phyloP scores from a whole-genome alignment of 2,888 invertebrate genomes.

The Sycophila texana region DNA sequence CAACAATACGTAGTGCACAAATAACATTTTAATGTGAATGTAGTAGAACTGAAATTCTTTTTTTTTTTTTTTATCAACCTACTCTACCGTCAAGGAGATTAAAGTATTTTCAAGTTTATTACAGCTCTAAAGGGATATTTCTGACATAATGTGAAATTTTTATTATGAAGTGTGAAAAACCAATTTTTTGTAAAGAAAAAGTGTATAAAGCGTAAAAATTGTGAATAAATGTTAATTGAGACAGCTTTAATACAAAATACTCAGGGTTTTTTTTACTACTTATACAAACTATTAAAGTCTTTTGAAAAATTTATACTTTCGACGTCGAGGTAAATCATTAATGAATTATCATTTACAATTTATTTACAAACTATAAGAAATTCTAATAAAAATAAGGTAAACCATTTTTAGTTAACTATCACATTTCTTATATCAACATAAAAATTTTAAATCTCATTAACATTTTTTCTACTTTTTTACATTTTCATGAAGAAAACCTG shows the following conservation, averaged over 20 bases:
- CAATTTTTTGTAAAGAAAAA: slow-evolving; percentile 52
- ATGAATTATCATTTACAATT: too few species aligned
- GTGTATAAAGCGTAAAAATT: slow-evolving; percentile 55
- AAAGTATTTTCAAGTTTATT: slow-evolving; percentile 35
- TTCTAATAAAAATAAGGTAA: too few species aligned
- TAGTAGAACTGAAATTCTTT: too few species aligned
- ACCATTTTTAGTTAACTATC: not conserved
- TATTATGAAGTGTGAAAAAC: slow-evolving; percentile 45
- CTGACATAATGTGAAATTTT: slow-evolving; percentile 45
- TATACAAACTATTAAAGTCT: not conserved
- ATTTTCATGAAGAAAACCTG: not conserved
- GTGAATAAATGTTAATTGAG: slow-evolving; percentile 55
- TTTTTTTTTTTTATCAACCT: not conserved
- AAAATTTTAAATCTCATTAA: slow-evolving; percentile 7
- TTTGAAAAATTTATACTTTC: not conserved
- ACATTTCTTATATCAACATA: too few species aligned
- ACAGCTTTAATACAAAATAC: slow-evolving; percentile 52
- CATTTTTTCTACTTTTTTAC: slow-evolving; percentile 2
- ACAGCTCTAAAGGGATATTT: slow-evolving; percentile 28
- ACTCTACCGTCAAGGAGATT: slow-evolving; percentile 26
- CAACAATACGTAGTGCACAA: too few species aligned
- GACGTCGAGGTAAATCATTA: too few species aligned
- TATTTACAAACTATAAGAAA: too few species aligned
- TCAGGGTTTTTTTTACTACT: slow-evolving; percentile 6
- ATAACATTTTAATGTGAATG: too few species aligned